Percentiles rank a stretch among this genome's conserved stretches.
phyloP scores from a whole-genome alignment of 1,140 invertebrate species.

The Bombus huntii region DNA sequence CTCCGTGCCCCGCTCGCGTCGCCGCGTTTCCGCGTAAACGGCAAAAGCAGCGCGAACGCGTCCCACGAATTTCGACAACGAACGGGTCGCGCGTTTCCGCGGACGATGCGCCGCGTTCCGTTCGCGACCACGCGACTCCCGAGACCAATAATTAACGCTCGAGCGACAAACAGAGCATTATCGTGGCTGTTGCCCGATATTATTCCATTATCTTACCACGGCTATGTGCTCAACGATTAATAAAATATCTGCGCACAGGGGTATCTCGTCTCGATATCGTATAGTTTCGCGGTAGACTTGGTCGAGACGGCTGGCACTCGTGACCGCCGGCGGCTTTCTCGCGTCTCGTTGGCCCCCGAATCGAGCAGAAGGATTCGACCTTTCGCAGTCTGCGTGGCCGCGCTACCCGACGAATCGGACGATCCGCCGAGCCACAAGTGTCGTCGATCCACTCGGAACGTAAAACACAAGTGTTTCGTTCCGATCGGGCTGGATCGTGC shows the following conservation, averaged over 20 bases:
- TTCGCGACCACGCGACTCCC: background rate
- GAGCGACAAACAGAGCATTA: conserved; percentile 74
- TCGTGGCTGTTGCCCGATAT: conserved; percentile 74
- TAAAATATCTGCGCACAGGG: conserved; percentile 73
- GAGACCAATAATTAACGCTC: conserved; percentile 71
- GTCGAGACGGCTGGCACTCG: conserved; percentile 30
- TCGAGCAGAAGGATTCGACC: background rate
- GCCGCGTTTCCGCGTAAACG: background rate
- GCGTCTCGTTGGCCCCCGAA: background rate
- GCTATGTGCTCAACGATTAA: conserved; percentile 79
- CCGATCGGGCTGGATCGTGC: conserved; percentile 24
- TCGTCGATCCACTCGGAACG: conserved; percentile 36
- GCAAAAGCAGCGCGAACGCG: too few species aligned
- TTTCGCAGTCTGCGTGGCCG: too few species aligned
- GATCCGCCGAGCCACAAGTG: conserved; percentile 52
- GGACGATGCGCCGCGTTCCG: background rate
- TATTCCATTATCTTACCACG: conserved; percentile 76
- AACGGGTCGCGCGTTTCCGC: too few species aligned
- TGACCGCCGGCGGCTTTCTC: too few species aligned
- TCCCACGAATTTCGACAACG: too few species aligned
- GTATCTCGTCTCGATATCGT: conserved; percentile 70
- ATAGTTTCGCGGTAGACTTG: conserved; percentile 74
- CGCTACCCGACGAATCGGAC: too few species aligned
- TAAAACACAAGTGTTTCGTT: conserved; percentile 70
- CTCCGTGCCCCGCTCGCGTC: background rate